Base-by-base conservation (phyloP, 23 tunicate species). In the Trididemnum miniatum region DNA sequence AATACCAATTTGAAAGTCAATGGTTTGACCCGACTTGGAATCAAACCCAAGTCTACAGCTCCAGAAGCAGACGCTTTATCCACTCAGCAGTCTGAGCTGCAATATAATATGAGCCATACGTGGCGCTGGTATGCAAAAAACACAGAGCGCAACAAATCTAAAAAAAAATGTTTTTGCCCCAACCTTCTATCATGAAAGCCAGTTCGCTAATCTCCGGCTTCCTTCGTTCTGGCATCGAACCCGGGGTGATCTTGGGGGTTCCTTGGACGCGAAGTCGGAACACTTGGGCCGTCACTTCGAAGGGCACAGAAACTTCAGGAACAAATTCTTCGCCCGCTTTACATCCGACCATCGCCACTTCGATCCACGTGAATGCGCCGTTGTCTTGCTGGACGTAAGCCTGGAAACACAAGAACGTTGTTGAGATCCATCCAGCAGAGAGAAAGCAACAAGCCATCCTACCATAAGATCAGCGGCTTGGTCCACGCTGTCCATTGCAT, bases 171-270 rank as follows among this genome's bases (percentile, higher is more conserved):
- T n/a, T n/a, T n/a, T n/a, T n/a, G n/a, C n/a, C n/a, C n/a, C 15
- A n/a, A 85, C 89, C 89, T 28, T 85, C 83, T 22, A 85, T 85
- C 50, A 77, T 65, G 83, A 85, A 77, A 27, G 40, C 5, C 0
- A 85, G 72, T 66, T 85, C 89, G 78, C 78, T 85, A 35, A 85
- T 85, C 44, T 85, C 67, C 25, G 89, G 89, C 52, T 65, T 76
- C 31, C 89, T 36, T 65, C 63, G 54, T 37, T 71, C 86, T 9
- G 18, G 57, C 57, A 49, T 18, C 3, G 67, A 62, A 20, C 27
- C 39, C 9, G 22, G 59, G 1, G 15, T 59, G 30, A 64, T 29
- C 31, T 85, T 77, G 1, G 89, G 89, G 0, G 89, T 77, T 38
- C 89, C 89, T 0, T 40, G 77, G 35, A 85, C 76, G 24, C 66